Evolutionary conservation across 2,113 vertebrate genomes (phyloP), one percentile per base, ranked within the genome.

Genomic region (Myrmophylax atrothorax): DNA sequence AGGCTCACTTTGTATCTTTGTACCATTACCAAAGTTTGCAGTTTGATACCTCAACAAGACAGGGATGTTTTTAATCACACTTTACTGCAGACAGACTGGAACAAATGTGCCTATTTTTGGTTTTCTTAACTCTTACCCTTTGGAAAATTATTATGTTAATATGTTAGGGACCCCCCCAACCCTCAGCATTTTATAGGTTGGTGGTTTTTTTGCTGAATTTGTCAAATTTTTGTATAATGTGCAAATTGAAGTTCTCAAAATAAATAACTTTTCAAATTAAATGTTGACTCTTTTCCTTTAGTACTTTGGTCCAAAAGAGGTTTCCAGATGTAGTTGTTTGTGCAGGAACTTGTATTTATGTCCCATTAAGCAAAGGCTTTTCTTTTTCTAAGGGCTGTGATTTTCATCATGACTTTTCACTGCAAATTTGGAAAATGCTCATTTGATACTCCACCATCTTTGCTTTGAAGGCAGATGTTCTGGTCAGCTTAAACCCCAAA

Each of bases 221-320:
- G 94, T 92, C 67, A 85, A 24, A 84, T 93, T 92, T 95, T 96
- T 97, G 97, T 97, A 97, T 92, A 87, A 96, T 97, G 97, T 98
- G 94, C 95, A 94, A 97, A 84, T 86, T 66, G 94, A 98, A 97
- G 96, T 94, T 97, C 86, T 98, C 95, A 89, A 96, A 98, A 98
- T 98, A 98, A 98, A 98, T 93, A 93, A 92, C 92, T 96, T 97
- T 97, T 97, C 96, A 96, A 95, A 97, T 89, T 49, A 46, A 35
- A 60, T 16, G 19, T 6, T 42, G 31, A 31, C 35, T 84, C 44
- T 58, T 75, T 84, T 68, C 53, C 31, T 67, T 90, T 40, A 26
- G 11, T 29, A 53, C 25, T 67, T 62, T 70, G 22, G 62, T 72
- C 40, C 25, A 14, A 18, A 77, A 50, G 15, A 31, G 16, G 12